phyloP scores from a whole-genome alignment of 2,888 invertebrate species.

The Napeogenes sylphis region DNA sequence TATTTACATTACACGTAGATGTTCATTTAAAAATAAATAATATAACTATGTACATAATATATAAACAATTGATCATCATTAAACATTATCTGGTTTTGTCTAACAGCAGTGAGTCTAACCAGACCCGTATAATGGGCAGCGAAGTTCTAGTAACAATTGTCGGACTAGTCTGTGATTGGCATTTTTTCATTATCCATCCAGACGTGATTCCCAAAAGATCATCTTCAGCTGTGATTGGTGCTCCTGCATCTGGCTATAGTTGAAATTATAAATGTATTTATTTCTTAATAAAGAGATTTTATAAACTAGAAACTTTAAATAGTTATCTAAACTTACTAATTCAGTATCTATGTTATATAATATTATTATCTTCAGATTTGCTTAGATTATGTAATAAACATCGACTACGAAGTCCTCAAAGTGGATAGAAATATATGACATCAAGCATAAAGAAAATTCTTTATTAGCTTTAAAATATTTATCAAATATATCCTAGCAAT shows the following conservation, averaged over 20 bases:
- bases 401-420: no score
- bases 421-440: no score
- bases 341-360: neutral
- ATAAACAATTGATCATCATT: no score
- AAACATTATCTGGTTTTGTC: conserved; percentile 11
- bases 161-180: conserved; percentile 36
- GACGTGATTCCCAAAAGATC: conserved; percentile 68
- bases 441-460: no score
- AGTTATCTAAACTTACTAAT: neutral
- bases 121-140: conserved; percentile 40
- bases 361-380: no score
- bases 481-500: no score
- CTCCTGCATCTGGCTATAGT: conserved; percentile 60
- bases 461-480: no score
- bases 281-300: neutral
- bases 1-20: no score
- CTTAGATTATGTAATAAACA: no score
- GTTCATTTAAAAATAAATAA: no score
- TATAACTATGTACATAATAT: no score
- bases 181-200: conserved; percentile 48
- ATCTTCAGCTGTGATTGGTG: conserved; percentile 58
- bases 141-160: conserved; percentile 57
- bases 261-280: neutral
- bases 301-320: neutral
- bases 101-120: conserved; percentile 43